A percentile compares a stretch with the other conserved stretches of the same genome.
Evolutionary conservation across 1,140 invertebrate genomes (phyloP).

Genomic region (Drosophila grimshawi): DNA sequence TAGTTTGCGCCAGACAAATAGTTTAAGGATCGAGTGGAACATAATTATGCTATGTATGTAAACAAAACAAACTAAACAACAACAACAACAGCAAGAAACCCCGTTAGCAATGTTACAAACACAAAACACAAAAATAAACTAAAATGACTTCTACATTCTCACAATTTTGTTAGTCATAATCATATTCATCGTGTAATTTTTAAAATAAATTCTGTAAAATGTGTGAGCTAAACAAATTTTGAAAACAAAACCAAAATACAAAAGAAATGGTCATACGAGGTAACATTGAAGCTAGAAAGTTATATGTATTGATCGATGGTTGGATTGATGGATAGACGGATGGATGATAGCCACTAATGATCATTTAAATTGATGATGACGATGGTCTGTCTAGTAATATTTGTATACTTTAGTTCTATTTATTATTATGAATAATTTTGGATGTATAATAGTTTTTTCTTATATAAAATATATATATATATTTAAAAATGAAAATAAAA

Average conservation of each 20-base stretch:
- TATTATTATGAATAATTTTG: constrained; percentile 82
- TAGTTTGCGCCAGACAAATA: constrained; percentile 65
- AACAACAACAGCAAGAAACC: neutral
- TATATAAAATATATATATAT: constrained; percentile 68
- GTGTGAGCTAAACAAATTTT: constrained; percentile 51
- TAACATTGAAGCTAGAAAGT: constrained; percentile 28
- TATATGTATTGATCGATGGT: constrained; percentile 10
- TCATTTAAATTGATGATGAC: constrained; percentile 37
- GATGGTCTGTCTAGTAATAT: constrained; percentile 76
- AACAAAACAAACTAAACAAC: constrained; percentile 9
- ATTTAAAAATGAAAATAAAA: constrained; percentile 75
- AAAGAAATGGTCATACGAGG: constrained; percentile 6
- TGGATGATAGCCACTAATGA: constrained; percentile 39
- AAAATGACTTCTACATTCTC: constrained; percentile 78
- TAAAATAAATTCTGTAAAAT: constrained; percentile 54
- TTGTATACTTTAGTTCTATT: constrained; percentile 83
- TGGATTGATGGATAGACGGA: neutral
- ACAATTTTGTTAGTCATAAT: constrained; percentile 79
- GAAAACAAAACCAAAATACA: constrained; percentile 16
- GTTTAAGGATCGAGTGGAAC: constrained; percentile 64
- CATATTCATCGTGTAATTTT: constrained; percentile 76
- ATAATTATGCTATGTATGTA: constrained; percentile 38
- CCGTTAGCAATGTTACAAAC: constrained; percentile 19
- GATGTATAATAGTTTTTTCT: constrained; percentile 81
- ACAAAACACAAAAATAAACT: constrained; percentile 41